Evolutionary conservation across 2,113 vertebrate species (phyloP), one percentile per base, ranked within the genome.

Genomic region (Crotalus tigris): DNA sequence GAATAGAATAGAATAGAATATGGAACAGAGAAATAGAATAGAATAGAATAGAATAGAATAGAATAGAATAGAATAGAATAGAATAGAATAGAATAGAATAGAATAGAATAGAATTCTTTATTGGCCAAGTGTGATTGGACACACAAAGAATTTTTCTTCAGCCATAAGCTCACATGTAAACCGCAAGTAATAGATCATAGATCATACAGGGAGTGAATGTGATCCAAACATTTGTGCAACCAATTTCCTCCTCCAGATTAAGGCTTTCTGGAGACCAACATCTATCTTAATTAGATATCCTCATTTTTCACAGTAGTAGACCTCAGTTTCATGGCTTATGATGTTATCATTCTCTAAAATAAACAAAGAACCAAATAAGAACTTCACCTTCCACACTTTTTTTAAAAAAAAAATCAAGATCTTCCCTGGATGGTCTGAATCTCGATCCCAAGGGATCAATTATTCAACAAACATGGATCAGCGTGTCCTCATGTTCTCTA

Each of bases 21-120:
- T n/a, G n/a, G n/a, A n/a, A n/a, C n/a, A n/a, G n/a, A n/a, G n/a
- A 4, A 46, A 3, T 46, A 0, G 44, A 46, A 46, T 0, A 5
- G 46, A 46, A 46, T 0, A 5, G 46, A 46, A 4, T 0, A 5
- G 46, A 46, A 23, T 23, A 1, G 57, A 58, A 57, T 21, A 0
- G 19, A 58, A 58, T 21, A 1, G 57, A 58, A 58, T 23, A 8
- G 54, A 55, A 55, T 17, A 21, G 57, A 58, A 23, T 9, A 59
- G 19, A 59, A 59, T 9, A 24, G 58, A 59, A 59, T 9, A 24
- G 58, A 59, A 59, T 9, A 59, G 23, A 59, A 24, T 24, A 59
- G 58, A 24, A 61, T 26, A 57, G 55, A 57, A 21, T 21, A 57
- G 55, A 21, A 57, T 6, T 58, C 19, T 58, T 58, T 58, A 58